Conservation (phyloP, 2,113 vertebrate species). For the Microcebus griseorufus region DNA sequence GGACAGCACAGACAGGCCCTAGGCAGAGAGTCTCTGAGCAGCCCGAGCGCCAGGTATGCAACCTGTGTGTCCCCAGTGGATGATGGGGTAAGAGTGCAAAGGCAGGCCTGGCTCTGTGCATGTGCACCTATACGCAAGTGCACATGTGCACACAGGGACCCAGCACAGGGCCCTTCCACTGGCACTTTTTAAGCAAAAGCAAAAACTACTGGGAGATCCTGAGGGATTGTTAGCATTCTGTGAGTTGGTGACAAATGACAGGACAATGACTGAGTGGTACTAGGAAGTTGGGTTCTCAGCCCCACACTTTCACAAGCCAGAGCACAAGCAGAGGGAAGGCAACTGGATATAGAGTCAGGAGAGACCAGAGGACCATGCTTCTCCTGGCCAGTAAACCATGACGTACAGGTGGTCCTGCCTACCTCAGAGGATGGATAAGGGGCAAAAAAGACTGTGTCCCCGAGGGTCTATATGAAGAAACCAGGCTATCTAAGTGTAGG, state of each 20-base stretch:
- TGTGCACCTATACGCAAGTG: accelerated
- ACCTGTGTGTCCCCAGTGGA: not conserved
- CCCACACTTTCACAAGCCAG: not conserved
- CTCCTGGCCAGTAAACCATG: not conserved
- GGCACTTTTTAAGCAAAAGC: conserved; percentile 4
- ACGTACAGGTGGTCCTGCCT: not conserved
- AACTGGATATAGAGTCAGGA: not conserved
- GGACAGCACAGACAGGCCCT: not conserved
- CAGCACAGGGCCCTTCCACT: not conserved
- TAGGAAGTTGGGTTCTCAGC: not conserved
- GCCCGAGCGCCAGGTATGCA: not conserved
- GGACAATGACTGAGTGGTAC: not conserved
- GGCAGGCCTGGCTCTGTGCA: not conserved
- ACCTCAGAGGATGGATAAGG: not conserved
- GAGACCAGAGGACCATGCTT: not conserved
- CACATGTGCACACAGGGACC: not conserved
- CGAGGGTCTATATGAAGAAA: not conserved
- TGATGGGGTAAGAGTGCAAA: not conserved
- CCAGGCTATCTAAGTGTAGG: not conserved
- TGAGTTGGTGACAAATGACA: not conserved
- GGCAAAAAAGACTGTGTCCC: not conserved
- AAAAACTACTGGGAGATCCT: not conserved
- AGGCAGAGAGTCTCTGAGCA: not conserved
- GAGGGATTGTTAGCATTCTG: not conserved
- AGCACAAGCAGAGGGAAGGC: not conserved